Evolutionary conservation across 2,888 invertebrate species (phyloP), one percentile per base, ranked within the genome.

Genomic region (Priocnemis perturbator): DNA sequence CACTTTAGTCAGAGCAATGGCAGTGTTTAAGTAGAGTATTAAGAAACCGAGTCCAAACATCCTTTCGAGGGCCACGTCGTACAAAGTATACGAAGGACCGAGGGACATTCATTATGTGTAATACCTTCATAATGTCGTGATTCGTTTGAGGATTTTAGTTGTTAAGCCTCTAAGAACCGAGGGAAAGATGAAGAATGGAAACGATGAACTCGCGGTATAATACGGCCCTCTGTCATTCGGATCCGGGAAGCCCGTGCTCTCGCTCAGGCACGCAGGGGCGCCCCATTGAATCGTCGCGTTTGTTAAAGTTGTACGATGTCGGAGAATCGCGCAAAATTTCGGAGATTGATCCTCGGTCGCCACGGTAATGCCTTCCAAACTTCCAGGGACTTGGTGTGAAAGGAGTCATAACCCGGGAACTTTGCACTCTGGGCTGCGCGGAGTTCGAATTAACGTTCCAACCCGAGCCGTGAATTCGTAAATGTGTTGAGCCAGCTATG

Each of bases 31-130:
- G 56, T 59, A n/a, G 55, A 56, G 63, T 26, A 53, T 62, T 66
- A 60, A 56, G 47, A 52, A 50, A 55, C 21, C 45, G 67, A 45
- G 50, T 45, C 17, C 20, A 64, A 55, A 56, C 60, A 37, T 37
- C 37, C 14, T 37, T 37, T 37, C 37, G 11, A 37, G 48, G 59
- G 47, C 52, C 64, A 62, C 59, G 48, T 63, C 56, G 60, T 59
- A 60, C 44, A 17, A 61, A 65, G 67, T 64, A 55, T 64, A 69
- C 21, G 61, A 56, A 64, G 61, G 60, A 62, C 64, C 37, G 30
- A 21, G 19, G 48, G 52, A 53, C 9, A 71, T 59, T 69, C 66
- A 72, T 77, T 69, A 71, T 59, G 73, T 67, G 61, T 69, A 73
- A 77, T 65, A 52, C 60, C 58, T 47, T 61, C 21, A 56, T 55